These are phyloP conservation scores for Dryas iulia DNA, from an alignment of 1,140 invertebrate genomes.

Conservation along the genomic window DNA sequence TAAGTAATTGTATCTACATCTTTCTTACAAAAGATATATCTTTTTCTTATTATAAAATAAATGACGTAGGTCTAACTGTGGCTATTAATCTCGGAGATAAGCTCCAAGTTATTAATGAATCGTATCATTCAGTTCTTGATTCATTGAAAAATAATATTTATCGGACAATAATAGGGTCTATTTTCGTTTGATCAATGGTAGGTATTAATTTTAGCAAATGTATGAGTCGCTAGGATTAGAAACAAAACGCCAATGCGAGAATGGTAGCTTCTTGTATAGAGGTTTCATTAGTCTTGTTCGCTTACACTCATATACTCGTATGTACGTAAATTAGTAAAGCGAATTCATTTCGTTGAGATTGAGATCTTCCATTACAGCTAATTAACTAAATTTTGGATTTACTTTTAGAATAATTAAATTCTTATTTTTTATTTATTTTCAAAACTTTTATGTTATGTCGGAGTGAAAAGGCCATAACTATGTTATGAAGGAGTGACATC, in stretches of 20 bases:
- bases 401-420: no score
- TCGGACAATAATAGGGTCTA: background rate
- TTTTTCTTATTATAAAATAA: conserved; percentile 2
- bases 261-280: background rate
- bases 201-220: background rate
- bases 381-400: background rate
- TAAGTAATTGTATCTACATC: background rate
- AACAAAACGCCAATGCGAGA: background rate
- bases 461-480: no score
- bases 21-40: background rate
- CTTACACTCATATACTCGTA: background rate
- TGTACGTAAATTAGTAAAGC: background rate
- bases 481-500: no score
- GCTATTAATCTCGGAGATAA: background rate
- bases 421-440: no score
- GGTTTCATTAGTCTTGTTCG: background rate
- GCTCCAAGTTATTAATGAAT: background rate
- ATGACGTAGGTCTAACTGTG: background rate
- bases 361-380: background rate
- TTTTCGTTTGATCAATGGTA: background rate
- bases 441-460: no score
- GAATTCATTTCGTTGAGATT: background rate
- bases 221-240: conserved; percentile 3
- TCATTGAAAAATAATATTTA: background rate
- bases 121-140: background rate